Base-by-base conservation (phyloP, 92 coral and sea anemone genomes). In the Meandrina meandrites region DNA sequence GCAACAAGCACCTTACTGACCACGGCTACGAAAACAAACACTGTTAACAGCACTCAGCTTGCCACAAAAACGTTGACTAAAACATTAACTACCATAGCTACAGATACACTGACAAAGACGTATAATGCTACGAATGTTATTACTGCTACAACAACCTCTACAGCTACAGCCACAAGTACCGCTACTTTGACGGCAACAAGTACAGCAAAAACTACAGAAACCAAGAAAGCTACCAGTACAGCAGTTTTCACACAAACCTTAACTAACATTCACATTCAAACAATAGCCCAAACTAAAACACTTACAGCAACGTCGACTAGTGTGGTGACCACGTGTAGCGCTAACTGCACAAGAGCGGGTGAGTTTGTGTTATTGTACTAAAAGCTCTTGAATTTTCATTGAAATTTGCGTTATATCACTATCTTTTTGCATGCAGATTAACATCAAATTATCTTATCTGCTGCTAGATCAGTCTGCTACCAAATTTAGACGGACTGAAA, bases 251-350 rank as follows among this genome's bases (percentile, higher is more conserved):
- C 81, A 18, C 62, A 76, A 40, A 86, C 88, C 17, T 48, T 66
- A n/a, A 86, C 88, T 6, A 78, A 86, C 75, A 86, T 78, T 3
- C 83, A 76, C 56, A 86, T 77, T 13, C 79, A 76, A 31, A 86
- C 77, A 12, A 28, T 86, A 40, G 77, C 88, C 1, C 88, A 78
- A 58, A 86, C 88, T 21, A 66, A 77, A 30, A 86, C 88, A 56
- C 79, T 78, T 0, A 86, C 88, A 11, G 68, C 79, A 54, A 69
- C 75, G 24, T 78, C 85, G 7, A 80, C 95, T 17, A 87, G 76
- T 10, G 91, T 92, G 16, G 95, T 92, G 70, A 90, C 95, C 18
- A 83, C 88, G n/a, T 92, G 95, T 62, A 90, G 93, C 48, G 67
- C 75, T 22, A 90, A 81, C 82, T 92, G 95, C 86, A 80, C 88